Evolutionary conservation across 2,797 vertebrate genomes (phyloP).

Genomic region (Xenopus petersii): DNA sequence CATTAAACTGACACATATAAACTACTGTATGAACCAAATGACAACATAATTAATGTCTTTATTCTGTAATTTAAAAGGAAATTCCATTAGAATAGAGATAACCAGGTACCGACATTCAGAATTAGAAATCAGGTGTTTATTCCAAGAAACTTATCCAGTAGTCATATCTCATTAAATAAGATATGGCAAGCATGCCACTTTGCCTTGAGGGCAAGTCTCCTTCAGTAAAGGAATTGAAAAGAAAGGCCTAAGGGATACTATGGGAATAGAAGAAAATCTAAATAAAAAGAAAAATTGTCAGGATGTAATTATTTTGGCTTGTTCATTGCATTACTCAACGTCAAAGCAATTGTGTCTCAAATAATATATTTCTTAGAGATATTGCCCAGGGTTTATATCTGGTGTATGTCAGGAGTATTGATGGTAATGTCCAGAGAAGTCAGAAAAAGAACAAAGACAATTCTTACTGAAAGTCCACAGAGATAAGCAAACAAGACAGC

Average conservation of each 20-base stretch:
- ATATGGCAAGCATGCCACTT: slow-evolving; percentile 20
- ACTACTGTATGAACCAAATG: too few relatives aligned
- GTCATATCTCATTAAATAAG: slow-evolving; percentile 40
- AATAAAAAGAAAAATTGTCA: slow-evolving; percentile 43
- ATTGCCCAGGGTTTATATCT: slow-evolving; percentile 32
- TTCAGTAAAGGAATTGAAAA: slow-evolving; percentile 41
- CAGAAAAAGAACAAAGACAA: background rate
- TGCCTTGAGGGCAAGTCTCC: slow-evolving; percentile 24
- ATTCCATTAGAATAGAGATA: background rate
- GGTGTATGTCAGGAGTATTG: slow-evolving; percentile 32
- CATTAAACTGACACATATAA: too few relatives aligned
- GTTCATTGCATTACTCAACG: slow-evolving; percentile 27
- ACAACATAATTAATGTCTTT: too few relatives aligned
- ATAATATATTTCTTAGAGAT: slow-evolving; percentile 35
- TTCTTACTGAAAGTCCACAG: slow-evolving; percentile 9
- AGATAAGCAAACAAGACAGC: slow-evolving; percentile 26
- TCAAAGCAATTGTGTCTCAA: slow-evolving; percentile 29
- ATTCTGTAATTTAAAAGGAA: too few relatives aligned
- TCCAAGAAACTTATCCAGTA: slow-evolving; percentile 23
- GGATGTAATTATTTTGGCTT: slow-evolving; percentile 45
- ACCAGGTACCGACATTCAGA: slow-evolving; percentile 27
- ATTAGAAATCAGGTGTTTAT: slow-evolving; percentile 25
- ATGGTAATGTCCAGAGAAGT: slow-evolving; percentile 40
- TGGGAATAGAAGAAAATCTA: slow-evolving; percentile 27
- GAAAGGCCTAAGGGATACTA: slow-evolving; percentile 22